A percentile compares a stretch with the other conserved stretches of the same genome.
Conservation (phyloP, 2,797 vertebrate genomes). For the Pseudochirops cupreus region DNA sequence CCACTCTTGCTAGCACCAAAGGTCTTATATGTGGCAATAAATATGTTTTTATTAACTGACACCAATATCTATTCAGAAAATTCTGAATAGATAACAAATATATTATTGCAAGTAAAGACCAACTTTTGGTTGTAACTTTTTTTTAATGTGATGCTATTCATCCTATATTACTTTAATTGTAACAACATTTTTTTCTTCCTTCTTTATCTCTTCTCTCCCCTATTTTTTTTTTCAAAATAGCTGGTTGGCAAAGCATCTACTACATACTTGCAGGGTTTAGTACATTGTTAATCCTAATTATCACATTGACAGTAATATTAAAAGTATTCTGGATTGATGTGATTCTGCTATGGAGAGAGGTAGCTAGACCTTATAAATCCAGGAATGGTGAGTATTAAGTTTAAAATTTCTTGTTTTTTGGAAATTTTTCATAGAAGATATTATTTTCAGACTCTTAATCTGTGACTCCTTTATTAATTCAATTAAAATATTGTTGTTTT, state of each 20-base stretch:
- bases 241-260: slow-evolving; percentile 52
- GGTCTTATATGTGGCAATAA: neutral
- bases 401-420: slow-evolving; percentile 2
- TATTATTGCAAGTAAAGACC: neutral
- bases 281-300: slow-evolving; percentile 62
- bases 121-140: neutral
- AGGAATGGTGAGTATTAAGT: slow-evolving; percentile 69
- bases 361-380: slow-evolving; percentile 59
- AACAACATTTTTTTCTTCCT: neutral
- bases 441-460: neutral
- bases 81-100: neutral
- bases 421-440: neutral
- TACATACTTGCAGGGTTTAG: slow-evolving; percentile 63
- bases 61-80: slow-evolving; percentile 5
- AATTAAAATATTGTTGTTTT: neutral
- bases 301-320: slow-evolving; percentile 38
- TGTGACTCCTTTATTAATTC: neutral
- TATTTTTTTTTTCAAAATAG: slow-evolving; percentile 39
- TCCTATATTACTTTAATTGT: slow-evolving; percentile 7
- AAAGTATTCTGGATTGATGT: slow-evolving; percentile 79
- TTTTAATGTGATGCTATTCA: neutral
- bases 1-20: neutral
- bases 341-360: slow-evolving; percentile 74
- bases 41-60: neutral
- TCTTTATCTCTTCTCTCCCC: slow-evolving; percentile 21